phyloP scores from a whole-genome alignment of 2,797 vertebrate species.

The Caiman crocodilus region DNA sequence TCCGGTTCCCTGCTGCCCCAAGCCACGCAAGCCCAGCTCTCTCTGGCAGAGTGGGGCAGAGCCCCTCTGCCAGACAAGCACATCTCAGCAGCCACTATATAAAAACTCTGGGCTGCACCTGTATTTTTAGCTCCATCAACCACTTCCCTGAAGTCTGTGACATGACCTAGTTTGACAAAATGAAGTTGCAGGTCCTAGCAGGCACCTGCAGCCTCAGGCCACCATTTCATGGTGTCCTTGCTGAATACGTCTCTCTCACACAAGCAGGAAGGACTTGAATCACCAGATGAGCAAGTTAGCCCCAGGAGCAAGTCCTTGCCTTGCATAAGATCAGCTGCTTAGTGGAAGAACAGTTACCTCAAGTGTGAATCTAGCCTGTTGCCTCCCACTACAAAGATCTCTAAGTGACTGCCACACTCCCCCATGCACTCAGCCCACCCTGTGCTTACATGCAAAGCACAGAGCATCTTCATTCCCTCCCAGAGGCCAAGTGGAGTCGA shows the following conservation, averaged over 20 bases:
- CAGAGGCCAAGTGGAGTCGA: neutral
- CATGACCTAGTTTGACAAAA: constrained; percentile 18
- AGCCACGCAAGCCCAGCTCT: neutral
- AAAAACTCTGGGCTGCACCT: fast-evolving
- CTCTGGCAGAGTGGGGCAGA: neutral
- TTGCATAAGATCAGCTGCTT: neutral
- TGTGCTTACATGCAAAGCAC: neutral
- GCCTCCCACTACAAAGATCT: neutral
- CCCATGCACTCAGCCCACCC: neutral
- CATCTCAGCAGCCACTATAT: neutral
- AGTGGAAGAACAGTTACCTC: neutral
- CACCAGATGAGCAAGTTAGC: neutral
- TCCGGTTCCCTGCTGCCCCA: neutral
- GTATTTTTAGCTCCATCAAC: constrained; percentile 41
- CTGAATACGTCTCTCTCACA: neutral
- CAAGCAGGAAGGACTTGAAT: neutral
- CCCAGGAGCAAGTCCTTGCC: no score
- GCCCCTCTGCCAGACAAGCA: fast-evolving
- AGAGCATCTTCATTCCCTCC: neutral
- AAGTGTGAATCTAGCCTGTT: neutral
- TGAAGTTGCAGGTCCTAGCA: neutral
- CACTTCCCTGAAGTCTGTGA: fast-evolving
- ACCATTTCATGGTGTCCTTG: neutral
- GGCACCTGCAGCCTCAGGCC: neutral
- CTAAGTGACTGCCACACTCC: no score